Percentiles rank a stretch among this genome's conserved stretches.
Conservation (phyloP, 1,140 invertebrate genomes). For the Lasaia peninsularis region DNA sequence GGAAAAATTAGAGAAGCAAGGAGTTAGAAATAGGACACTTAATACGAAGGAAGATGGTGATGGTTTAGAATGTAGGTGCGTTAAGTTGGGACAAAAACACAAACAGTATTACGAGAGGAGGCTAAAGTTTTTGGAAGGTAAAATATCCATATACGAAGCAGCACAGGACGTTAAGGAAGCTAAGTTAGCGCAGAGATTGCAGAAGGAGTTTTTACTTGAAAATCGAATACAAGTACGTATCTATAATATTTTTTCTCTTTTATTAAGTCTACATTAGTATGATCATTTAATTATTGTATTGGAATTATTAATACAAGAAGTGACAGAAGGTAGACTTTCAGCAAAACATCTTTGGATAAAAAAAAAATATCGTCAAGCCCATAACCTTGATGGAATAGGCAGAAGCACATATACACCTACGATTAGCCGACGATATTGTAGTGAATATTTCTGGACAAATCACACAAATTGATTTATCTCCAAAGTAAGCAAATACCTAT, state of each 20-base stretch:
- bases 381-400: neutral
- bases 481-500: too few relatives aligned
- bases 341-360: too few relatives aligned
- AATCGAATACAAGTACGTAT: conserved; percentile 67
- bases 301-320: too few relatives aligned
- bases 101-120: conserved; percentile 80
- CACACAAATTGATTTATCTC: too few relatives aligned
- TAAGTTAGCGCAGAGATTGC: conserved; percentile 78
- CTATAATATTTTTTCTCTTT: neutral
- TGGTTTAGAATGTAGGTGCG: conserved; percentile 64
- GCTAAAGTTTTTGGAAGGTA: conserved; percentile 78
- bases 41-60: conserved; percentile 52
- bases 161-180: conserved; percentile 78
- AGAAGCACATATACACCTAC: neutral
- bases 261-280: too few relatives aligned
- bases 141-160: conserved; percentile 79
- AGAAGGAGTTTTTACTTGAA: conserved; percentile 78
- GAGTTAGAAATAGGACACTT: conserved; percentile 72
- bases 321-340: too few relatives aligned
- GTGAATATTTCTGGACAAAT: too few relatives aligned
- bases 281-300: too few relatives aligned
- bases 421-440: too few relatives aligned
- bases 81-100: conserved; percentile 74
- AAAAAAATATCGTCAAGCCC: too few relatives aligned
- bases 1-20: conserved; percentile 76